Conservation (phyloP, 2,113 vertebrate genomes). For the Tamias sibiricus region DNA sequence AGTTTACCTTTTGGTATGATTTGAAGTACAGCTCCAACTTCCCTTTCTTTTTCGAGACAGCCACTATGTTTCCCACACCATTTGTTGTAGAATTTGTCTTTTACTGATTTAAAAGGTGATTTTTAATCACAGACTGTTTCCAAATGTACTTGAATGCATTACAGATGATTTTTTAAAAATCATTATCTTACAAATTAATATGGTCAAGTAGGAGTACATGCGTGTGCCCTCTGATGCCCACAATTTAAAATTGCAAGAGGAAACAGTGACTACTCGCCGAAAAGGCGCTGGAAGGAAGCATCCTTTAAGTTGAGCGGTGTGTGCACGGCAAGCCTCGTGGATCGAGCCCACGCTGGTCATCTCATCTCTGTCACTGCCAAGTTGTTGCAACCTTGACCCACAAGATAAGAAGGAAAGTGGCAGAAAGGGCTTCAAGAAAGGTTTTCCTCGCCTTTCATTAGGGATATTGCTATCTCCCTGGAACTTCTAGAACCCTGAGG, state of each 20-base stretch:
- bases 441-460: background rate
- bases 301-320: background rate
- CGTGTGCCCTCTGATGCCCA: background rate
- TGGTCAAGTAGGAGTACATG: background rate
- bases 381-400: background rate
- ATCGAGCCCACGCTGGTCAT: background rate
- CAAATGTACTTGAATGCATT: background rate
- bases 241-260: background rate
- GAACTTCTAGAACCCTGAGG: background rate
- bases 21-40: background rate
- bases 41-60: background rate
- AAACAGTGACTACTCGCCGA: background rate
- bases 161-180: background rate
- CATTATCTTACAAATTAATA: background rate
- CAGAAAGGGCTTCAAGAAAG: background rate
- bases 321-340: fast-evolving
- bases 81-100: no score
- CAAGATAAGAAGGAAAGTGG: background rate
- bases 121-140: background rate
- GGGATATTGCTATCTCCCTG: background rate
- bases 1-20: background rate
- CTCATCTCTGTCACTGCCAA: background rate
- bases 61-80: background rate
- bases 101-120: background rate
- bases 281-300: background rate